A percentile compares a stretch with the other conserved stretches of the same genome.
phyloP scores from a whole-genome alignment of 2,113 vertebrate species.

The Hippocampus comes region DNA sequence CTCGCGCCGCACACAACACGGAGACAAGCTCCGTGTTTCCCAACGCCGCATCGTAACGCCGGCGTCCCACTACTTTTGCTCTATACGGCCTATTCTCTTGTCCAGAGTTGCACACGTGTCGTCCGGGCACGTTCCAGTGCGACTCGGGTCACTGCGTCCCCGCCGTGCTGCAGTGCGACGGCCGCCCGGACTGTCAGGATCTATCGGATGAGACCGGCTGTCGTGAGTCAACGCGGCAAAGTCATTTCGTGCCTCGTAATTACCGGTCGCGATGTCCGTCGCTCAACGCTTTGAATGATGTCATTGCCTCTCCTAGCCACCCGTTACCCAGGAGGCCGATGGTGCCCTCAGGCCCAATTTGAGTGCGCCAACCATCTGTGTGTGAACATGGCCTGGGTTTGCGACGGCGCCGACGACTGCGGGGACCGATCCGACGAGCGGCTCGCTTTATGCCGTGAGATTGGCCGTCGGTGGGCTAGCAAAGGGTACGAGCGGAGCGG shows the following conservation, averaged over 20 bases:
- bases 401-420: constrained; percentile 86
- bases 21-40: not conserved
- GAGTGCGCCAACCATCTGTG: constrained; percentile 86
- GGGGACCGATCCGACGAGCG: constrained; percentile 87
- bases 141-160: constrained; percentile 69
- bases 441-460: constrained; percentile 84
- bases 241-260: not conserved
- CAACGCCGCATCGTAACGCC: no score
- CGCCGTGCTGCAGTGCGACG: constrained; percentile 58
- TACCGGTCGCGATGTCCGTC: not conserved
- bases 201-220: constrained; percentile 68
- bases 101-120: constrained; percentile 66
- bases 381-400: constrained; percentile 78
- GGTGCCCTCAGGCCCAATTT: constrained; percentile 78
- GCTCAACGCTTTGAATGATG: not conserved
- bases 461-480: not conserved
- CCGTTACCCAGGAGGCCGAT: constrained; percentile 86
- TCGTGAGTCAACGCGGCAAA: constrained; percentile 55
- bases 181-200: constrained; percentile 62
- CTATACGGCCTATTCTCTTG: not conserved
- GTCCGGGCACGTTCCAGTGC: constrained; percentile 64
- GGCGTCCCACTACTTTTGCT: not conserved
- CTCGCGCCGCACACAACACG: not conserved
- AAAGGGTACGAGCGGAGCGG: not conserved
- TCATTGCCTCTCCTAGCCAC: constrained; percentile 67